These are phyloP conservation scores for Heliconius hermathena DNA, from an alignment of 1,140 invertebrate species.

Conservation along the genomic window DNA sequence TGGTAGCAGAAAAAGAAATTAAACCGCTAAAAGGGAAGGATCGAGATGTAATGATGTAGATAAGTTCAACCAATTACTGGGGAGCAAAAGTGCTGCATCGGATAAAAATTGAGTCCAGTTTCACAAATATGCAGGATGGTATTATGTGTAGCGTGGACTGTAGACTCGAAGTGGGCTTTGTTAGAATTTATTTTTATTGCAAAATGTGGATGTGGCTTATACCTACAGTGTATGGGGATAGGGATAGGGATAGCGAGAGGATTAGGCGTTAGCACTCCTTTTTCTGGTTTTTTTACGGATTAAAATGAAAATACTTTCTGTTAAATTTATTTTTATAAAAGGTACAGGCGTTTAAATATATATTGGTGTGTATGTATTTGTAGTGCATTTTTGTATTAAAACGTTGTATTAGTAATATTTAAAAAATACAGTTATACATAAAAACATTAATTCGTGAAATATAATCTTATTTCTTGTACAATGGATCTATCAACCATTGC, in stretches of 20 bases:
- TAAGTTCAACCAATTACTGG: constrained; percentile 79
- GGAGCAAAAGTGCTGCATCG: constrained; percentile 72
- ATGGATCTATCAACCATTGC: no score
- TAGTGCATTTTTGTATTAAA: no score
- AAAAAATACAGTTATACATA: no score
- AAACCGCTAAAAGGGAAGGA: constrained; percentile 70
- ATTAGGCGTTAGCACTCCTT: neutral
- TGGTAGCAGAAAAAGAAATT: constrained; percentile 66
- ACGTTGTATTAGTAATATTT: no score
- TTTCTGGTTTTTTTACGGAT: neutral
- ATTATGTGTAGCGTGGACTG: constrained; percentile 61
- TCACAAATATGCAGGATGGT: constrained; percentile 72
- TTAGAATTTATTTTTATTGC: constrained; percentile 53
- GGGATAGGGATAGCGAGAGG: neutral
- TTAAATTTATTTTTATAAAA: neutral
- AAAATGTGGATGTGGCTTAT: constrained; percentile 33
- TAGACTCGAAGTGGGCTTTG: constrained; percentile 42
- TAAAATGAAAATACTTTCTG: neutral
- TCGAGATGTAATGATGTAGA: constrained; percentile 80
- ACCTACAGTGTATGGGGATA: neutral
- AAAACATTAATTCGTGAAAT: no score
- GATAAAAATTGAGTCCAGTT: constrained; percentile 68
- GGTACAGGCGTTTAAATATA: neutral
- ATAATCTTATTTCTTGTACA: no score
- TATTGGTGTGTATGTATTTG: no score